Evolutionary conservation across 1,140 invertebrate species (phyloP).

Genomic region (Platyscapa corneri): DNA sequence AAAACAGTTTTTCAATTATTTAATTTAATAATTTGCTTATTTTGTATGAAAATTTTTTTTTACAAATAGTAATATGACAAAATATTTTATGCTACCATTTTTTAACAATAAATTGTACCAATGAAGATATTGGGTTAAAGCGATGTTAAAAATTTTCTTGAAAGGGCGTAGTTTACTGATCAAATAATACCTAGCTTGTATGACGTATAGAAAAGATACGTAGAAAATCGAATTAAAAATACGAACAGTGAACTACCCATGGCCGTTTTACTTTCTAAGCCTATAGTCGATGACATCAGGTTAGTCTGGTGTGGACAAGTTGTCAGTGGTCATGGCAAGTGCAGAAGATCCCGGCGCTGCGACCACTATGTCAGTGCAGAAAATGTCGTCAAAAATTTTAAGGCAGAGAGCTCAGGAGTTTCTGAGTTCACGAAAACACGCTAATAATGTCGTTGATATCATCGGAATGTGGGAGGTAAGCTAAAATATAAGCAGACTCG

Average conservation of each 20-base stretch:
- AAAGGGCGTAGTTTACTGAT: neutral
- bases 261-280: neutral
- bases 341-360: slow-evolving; percentile 25
- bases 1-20: too few species aligned
- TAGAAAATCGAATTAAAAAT: neutral
- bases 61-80: too few species aligned
- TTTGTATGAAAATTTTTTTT: too few species aligned
- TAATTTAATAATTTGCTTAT: too few species aligned
- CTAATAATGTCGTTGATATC: slow-evolving; percentile 79
- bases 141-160: neutral
- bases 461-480: slow-evolving; percentile 78
- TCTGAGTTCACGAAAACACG: slow-evolving; percentile 77
- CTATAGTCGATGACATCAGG: slow-evolving; percentile 29
- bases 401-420: slow-evolving; percentile 81
- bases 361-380: slow-evolving; percentile 55
- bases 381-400: slow-evolving; percentile 74
- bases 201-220: neutral
- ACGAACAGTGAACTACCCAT: neutral
- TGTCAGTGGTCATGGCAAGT: slow-evolving; percentile 38
- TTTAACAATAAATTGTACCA: neutral
- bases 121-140: neutral
- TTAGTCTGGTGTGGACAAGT: neutral
- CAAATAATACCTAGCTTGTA: slow-evolving; percentile 7
- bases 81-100: neutral
- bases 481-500: neutral